Conservation (phyloP, 2,113 vertebrate genomes). For the Acrocephalus kingi region DNA sequence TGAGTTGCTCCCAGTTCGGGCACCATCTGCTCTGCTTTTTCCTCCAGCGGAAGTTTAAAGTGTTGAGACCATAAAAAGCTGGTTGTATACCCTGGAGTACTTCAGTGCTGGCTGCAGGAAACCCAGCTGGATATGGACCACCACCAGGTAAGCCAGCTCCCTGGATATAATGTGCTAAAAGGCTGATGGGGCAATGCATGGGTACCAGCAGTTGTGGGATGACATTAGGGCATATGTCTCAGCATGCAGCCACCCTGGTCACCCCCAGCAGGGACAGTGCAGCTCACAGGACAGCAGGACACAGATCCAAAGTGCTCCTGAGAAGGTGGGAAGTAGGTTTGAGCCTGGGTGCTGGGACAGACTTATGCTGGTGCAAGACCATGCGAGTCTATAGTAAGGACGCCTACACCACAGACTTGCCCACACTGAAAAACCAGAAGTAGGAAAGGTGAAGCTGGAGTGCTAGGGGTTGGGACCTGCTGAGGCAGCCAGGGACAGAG, state of each 20-base stretch:
- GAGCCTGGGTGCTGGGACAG: not conserved
- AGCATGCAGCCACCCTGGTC: not conserved
- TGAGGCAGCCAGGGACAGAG: fast-evolving
- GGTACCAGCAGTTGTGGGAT: not conserved
- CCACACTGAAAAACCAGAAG: not conserved
- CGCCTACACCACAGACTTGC: not conserved
- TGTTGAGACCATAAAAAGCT: not conserved
- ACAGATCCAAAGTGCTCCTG: not conserved
- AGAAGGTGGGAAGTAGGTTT: not conserved
- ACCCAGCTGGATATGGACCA: not conserved
- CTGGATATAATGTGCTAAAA: not conserved
- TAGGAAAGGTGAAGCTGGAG: not conserved
- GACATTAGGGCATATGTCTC: not conserved
- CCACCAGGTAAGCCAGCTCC: not conserved
- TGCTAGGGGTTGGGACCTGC: fast-evolving
- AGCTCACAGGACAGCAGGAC: not conserved
- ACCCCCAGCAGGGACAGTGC: not conserved
- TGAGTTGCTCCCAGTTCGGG: not conserved
- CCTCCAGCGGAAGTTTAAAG: not conserved
- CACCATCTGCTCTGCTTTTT: constrained; percentile 5
- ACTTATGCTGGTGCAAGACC: fast-evolving
- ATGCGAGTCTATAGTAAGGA: fast-evolving
- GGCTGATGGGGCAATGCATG: not conserved
- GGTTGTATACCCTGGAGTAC: not conserved
- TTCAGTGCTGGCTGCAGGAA: not conserved